Evolutionary conservation across 2,113 vertebrate genomes (phyloP).

Genomic region (Ctenodactylus gundi): DNA sequence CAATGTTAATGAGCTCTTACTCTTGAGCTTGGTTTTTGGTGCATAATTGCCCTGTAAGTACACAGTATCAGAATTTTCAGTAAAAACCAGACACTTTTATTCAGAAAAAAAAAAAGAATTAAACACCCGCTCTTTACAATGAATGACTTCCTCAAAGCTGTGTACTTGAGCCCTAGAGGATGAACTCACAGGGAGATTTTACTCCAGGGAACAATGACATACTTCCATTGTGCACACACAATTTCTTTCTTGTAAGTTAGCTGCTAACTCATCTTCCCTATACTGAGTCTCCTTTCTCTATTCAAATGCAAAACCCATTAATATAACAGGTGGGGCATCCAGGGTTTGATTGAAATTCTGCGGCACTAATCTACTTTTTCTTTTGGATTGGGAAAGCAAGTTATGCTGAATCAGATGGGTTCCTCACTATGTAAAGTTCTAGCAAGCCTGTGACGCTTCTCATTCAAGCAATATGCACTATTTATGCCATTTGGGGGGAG

Average conservation of each 20-base stretch:
- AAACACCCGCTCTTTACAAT: background rate
- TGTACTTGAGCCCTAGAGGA: background rate
- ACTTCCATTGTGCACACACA: background rate
- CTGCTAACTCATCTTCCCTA: conserved; percentile 24
- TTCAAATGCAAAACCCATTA: conserved; percentile 54
- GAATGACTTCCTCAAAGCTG: conserved; percentile 25
- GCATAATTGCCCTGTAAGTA: background rate
- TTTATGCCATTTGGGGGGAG: background rate
- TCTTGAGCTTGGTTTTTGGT: background rate
- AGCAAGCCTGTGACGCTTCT: conserved; percentile 1
- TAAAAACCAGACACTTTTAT: conserved; percentile 1
- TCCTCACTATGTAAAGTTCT: background rate
- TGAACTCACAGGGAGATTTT: background rate
- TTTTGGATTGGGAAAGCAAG: conserved; percentile 29
- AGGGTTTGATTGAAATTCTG: conserved; percentile 49
- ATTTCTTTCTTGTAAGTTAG: conserved; percentile 34
- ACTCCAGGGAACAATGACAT: background rate
- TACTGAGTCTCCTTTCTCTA: background rate
- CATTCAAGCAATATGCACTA: background rate
- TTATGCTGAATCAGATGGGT: conserved; percentile 46
- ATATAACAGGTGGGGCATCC: conserved; percentile 27
- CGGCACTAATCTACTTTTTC: conserved; percentile 29
- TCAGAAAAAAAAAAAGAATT: conserved; percentile 11
- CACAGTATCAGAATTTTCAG: background rate
- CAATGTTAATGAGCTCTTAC: background rate